phyloP scores from a whole-genome alignment of 2,888 invertebrate species.

The Priocnemis perturbator region DNA sequence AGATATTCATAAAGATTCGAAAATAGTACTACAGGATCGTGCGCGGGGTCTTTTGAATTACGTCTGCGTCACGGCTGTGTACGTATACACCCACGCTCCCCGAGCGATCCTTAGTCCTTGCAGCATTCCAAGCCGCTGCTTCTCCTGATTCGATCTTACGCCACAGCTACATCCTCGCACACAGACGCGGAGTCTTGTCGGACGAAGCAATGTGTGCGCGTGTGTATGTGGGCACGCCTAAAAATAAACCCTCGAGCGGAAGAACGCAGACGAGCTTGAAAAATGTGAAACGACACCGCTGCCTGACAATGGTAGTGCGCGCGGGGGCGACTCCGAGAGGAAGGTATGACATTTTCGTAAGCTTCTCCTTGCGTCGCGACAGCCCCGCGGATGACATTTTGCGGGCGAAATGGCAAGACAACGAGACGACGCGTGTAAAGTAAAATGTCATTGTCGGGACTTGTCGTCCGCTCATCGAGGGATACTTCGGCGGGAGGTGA shows the following conservation, averaged over 20 bases:
- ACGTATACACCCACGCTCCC: no score
- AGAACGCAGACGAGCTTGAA: constrained; percentile 24
- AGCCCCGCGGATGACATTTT: constrained; percentile 45
- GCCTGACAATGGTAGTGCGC: constrained; percentile 18
- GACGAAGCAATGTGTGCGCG: not conserved
- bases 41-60: no score
- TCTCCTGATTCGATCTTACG: not conserved
- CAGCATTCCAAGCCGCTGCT: not conserved
- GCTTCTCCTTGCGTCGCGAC: constrained; percentile 27
- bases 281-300: constrained; percentile 26
- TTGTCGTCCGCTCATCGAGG: constrained; percentile 18
- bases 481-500: not conserved
- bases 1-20: no score
- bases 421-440: constrained; percentile 27
- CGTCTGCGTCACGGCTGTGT: no score
- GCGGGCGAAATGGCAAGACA: constrained; percentile 49
- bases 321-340: constrained; percentile 12
- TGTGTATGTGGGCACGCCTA: not conserved
- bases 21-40: no score
- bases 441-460: constrained; percentile 51
- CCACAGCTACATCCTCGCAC: no score
- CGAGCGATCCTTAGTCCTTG: not conserved
- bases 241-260: constrained; percentile 5
- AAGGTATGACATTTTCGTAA: constrained; percentile 49
- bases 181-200: no score